Percentiles rank a stretch among this genome's conserved stretches.
Evolutionary conservation across 2,797 vertebrate species (phyloP).

Genomic region (Allobates femoralis): DNA sequence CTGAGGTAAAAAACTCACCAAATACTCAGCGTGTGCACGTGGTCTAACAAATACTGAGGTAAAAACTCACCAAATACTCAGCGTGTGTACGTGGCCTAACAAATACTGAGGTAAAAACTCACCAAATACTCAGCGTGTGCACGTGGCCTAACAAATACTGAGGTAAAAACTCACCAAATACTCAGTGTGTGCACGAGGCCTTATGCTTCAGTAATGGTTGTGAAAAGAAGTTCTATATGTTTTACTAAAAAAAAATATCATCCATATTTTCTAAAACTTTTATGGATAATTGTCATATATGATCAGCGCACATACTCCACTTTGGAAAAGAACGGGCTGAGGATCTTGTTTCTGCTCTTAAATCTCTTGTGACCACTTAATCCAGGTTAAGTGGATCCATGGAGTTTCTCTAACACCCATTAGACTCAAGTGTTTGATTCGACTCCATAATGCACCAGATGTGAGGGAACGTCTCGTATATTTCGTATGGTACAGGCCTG

Average conservation of each 20-base stretch:
- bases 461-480: not conserved
- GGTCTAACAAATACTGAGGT: too few relatives aligned
- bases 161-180: too few relatives aligned
- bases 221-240: not conserved
- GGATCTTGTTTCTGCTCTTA: not conserved
- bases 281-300: not conserved
- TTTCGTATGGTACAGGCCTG: not conserved
- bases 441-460: not conserved
- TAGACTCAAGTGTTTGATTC: not conserved
- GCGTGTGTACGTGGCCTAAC: too few relatives aligned
- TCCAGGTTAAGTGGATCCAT: not conserved
- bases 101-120: too few relatives aligned
- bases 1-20: too few relatives aligned
- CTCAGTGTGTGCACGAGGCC: too few relatives aligned
- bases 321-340: not conserved
- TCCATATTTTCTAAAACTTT: not conserved
- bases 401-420: not conserved
- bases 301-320: not conserved
- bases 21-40: too few relatives aligned
- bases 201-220: too few relatives aligned
- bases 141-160: too few relatives aligned
- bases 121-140: too few relatives aligned
- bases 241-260: not conserved
- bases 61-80: too few relatives aligned
- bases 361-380: not conserved